These are phyloP conservation scores for Poeciliopsis turrubarensis DNA, from an alignment of 2,113 vertebrate species.

Conservation along the genomic window DNA sequence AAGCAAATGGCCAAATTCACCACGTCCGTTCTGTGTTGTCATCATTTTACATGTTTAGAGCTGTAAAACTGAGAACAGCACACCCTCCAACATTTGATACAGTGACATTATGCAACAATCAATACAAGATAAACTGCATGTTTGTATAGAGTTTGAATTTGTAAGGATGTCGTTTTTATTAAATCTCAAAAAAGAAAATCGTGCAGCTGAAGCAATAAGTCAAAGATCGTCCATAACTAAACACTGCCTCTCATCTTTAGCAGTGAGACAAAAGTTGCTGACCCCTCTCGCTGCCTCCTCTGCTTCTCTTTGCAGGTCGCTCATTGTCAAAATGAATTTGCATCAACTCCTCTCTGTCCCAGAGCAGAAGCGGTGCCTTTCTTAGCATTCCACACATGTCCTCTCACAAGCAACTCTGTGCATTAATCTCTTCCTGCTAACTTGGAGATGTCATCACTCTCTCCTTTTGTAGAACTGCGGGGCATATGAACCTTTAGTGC, in stretches of 20 bases:
- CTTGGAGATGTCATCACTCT: constrained; percentile 21
- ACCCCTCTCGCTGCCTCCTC: constrained; percentile 44
- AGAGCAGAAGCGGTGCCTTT: constrained; percentile 44
- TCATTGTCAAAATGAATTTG: constrained; percentile 68
- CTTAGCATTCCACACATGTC: constrained; percentile 61
- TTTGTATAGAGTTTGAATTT: not conserved
- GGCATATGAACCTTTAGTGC: not conserved
- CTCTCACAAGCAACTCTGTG: constrained; percentile 41
- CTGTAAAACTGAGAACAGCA: not conserved
- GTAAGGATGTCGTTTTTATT: not conserved
- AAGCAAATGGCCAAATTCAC: constrained; percentile 1
- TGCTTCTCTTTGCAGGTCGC: constrained; percentile 42
- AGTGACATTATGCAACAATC: not conserved
- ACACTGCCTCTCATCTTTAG: constrained; percentile 16
- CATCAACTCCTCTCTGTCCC: constrained; percentile 55
- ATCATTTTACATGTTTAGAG: not conserved
- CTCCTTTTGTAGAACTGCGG: constrained; percentile 1
- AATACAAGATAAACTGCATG: not conserved
- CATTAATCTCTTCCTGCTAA: constrained; percentile 50
- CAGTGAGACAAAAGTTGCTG: constrained; percentile 59
- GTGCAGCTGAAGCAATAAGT: not conserved
- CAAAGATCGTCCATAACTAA: constrained; percentile 19
- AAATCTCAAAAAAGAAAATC: constrained; percentile 14
- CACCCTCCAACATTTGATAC: not conserved
- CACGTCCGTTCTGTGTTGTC: not conserved